Evolutionary conservation across 1,140 invertebrate genomes (phyloP).

Genomic region (Temnothorax curvispinosus): DNA sequence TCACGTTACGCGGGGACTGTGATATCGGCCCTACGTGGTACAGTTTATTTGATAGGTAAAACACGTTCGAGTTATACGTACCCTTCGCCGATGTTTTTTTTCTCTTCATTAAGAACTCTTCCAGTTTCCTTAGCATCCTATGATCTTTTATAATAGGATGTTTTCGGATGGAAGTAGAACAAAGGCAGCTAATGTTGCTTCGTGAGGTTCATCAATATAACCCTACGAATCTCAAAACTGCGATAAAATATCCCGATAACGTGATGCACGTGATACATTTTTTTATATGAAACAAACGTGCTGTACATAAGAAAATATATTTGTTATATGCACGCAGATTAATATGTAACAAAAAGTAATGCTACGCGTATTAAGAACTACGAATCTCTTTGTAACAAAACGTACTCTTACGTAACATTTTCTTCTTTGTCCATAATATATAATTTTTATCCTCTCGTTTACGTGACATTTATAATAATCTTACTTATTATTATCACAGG

Average conservation of each 20-base stretch:
- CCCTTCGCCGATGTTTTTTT: neutral
- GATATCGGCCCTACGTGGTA: neutral
- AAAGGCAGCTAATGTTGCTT: conserved; percentile 71
- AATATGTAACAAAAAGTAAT: neutral
- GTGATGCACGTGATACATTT: neutral
- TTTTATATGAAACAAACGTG: neutral
- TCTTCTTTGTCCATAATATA: neutral
- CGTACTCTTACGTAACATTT: neutral
- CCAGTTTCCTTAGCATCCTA: conserved; percentile 55
- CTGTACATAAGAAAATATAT: neutral
- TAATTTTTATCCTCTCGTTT: neutral
- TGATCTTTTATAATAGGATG: conserved; percentile 14
- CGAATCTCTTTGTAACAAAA: neutral
- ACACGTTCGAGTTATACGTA: neutral
- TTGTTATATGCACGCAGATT: neutral
- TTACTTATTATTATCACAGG: conserved; percentile 62
- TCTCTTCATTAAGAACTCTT: conserved; percentile 39
- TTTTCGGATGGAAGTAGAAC: conserved; percentile 70
- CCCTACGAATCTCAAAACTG: conserved; percentile 72
- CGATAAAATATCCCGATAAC: conserved; percentile 48
- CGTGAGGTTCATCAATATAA: conserved; percentile 2
- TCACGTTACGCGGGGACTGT: no score
- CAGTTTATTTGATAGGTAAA: neutral
- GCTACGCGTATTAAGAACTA: no score
- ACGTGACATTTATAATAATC: neutral